phyloP scores from a whole-genome alignment of 2,888 invertebrate species.

The Drosophila recens region DNA sequence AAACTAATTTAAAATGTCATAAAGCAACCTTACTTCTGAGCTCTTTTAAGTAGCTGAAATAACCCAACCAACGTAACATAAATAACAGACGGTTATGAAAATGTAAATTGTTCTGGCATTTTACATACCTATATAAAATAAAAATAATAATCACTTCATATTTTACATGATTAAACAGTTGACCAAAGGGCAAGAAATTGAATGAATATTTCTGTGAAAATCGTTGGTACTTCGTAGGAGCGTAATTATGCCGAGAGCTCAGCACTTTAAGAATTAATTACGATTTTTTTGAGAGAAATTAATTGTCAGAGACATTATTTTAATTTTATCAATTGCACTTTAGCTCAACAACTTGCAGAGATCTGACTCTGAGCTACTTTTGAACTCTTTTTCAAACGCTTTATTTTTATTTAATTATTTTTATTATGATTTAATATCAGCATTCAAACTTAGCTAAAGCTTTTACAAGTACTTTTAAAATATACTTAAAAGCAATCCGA shows the following conservation, averaged over 20 bases:
- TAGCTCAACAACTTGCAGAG: not conserved
- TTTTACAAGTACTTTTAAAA: not conserved
- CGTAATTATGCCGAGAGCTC: not conserved
- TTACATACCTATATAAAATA: not conserved
- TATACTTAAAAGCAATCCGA: not conserved
- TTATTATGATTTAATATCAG: not conserved
- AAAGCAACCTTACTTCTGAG: conserved; percentile 39
- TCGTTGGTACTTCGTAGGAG: not conserved
- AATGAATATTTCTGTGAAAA: not conserved
- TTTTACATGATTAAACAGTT: conserved; percentile 14
- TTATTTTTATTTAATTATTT: not conserved
- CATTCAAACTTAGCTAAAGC: not conserved
- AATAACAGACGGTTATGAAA: conserved; percentile 10
- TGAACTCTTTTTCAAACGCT: not conserved
- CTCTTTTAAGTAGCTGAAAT: conserved; percentile 36
- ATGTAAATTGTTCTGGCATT: not conserved
- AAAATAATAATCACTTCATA: conserved; percentile 37
- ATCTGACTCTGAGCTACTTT: not conserved
- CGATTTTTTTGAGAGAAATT: not conserved
- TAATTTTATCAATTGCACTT: not conserved
- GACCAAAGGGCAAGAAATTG: not conserved
- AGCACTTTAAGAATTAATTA: conserved; percentile 3
- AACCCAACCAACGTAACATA: conserved; percentile 21
- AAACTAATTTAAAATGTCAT: conserved; percentile 65
- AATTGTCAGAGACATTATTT: not conserved